Conservation (phyloP, 2,888 invertebrate species). For the Acronicta leporina region DNA sequence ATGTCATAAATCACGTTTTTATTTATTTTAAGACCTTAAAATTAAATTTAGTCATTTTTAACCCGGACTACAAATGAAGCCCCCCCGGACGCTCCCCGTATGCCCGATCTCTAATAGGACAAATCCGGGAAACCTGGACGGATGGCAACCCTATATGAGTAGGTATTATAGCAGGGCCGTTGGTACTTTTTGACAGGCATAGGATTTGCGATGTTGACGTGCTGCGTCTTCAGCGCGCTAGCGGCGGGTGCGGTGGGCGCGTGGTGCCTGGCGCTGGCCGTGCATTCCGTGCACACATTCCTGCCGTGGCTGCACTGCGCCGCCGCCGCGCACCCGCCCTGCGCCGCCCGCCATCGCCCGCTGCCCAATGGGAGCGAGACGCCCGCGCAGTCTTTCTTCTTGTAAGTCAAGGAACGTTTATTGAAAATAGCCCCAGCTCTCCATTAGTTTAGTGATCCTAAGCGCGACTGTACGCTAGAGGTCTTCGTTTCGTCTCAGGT, state of each 20-base stretch:
- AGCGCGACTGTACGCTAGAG: too few species aligned
- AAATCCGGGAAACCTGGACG: too few species aligned
- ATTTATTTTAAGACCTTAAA: too few species aligned
- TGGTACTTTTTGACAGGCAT: conserved; percentile 68
- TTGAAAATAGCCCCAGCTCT: neutral
- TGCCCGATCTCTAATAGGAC: too few species aligned
- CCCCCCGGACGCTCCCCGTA: too few species aligned
- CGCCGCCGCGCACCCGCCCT: conserved; percentile 73
- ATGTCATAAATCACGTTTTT: too few species aligned
- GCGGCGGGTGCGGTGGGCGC: conserved; percentile 74
- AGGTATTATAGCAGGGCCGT: too few species aligned
- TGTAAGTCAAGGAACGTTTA: conserved; percentile 67
- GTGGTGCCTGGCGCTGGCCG: conserved; percentile 76
- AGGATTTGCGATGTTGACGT: conserved; percentile 77
- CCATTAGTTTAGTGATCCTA: too few species aligned
- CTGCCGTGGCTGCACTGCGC: conserved; percentile 86
- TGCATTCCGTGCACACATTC: conserved; percentile 80
- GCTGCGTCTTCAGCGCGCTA: conserved; percentile 73
- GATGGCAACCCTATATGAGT: too few species aligned
- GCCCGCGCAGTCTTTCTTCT: conserved; percentile 81
- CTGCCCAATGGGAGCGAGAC: conserved; percentile 73
- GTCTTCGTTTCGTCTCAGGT: too few species aligned
- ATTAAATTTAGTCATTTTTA: too few species aligned
- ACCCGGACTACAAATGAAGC: too few species aligned
- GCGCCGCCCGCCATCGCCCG: conserved; percentile 80